phyloP scores from a whole-genome alignment of 2,888 invertebrate genomes.

The Aleiodes leptofemur region DNA sequence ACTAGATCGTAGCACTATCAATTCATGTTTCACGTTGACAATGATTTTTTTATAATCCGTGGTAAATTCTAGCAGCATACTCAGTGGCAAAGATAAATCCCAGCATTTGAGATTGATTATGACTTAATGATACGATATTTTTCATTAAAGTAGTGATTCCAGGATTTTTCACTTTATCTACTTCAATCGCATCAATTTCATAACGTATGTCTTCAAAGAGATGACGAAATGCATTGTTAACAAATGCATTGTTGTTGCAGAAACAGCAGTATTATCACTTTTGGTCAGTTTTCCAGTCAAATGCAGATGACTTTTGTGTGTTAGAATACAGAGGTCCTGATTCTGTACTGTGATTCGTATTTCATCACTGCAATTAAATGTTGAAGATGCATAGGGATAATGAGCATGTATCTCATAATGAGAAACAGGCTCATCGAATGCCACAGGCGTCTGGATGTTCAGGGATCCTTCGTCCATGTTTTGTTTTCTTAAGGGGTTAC shows the following conservation, averaged over 20 bases:
- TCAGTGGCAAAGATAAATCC: slow-evolving; percentile 30
- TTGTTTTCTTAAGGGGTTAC: too few species aligned
- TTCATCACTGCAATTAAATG: too few species aligned
- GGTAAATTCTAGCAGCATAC: slow-evolving; percentile 38
- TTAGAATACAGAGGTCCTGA: too few species aligned
- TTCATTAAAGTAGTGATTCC: slow-evolving; percentile 31
- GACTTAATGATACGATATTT: too few species aligned
- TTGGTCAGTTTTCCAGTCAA: slow-evolving; percentile 43
- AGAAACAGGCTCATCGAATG: too few species aligned
- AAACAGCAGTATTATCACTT: slow-evolving; percentile 4
- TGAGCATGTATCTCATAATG: slow-evolving; percentile 42
- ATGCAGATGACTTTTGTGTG: slow-evolving; percentile 48
- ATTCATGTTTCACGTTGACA: slow-evolving; percentile 52
- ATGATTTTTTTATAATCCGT: slow-evolving; percentile 52
- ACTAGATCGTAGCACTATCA: slow-evolving; percentile 62
- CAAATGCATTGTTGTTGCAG: slow-evolving; percentile 12
- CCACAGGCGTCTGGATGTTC: too few species aligned
- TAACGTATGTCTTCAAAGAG: slow-evolving; percentile 68
- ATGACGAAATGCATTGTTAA: slow-evolving; percentile 57
- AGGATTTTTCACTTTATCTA: slow-evolving; percentile 41
- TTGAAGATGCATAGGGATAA: too few species aligned
- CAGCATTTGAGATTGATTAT: background rate
- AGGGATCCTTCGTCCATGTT: too few species aligned
- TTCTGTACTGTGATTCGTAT: too few species aligned
- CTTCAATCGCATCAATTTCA: slow-evolving; percentile 55